Base-by-base conservation (phyloP, 1,140 invertebrate genomes). In the Rhopalosiphum padi region DNA sequence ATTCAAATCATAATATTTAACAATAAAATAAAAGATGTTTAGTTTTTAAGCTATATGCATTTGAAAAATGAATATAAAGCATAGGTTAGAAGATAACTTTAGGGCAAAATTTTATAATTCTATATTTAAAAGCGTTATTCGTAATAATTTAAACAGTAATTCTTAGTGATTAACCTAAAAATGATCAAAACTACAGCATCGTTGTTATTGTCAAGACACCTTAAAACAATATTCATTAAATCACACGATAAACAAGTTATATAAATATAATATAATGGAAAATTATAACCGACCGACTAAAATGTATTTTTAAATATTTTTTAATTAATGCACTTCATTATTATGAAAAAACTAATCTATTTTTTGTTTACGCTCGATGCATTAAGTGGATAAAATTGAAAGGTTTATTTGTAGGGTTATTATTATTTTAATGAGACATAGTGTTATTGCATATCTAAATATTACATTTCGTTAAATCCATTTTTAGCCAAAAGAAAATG, bases 251-350 rank as follows among this genome's bases (percentile, higher is more conserved):
- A 77, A n/a, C 30, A 77, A 18, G 3, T 9, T 3, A 2, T 68
- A 68, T 30, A 68, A 68, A 4, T 30, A 41, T 4, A n/a, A 18
- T 3, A 1, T n/a, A 15, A 77, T 77, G 4, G 18, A n/a, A 77
- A 77, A 11, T 77, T 77, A 15, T 77, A 77, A 77, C 60, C 60
- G 0, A 18, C 60, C 3, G 18, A 77, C 30, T 3, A 77, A 77
- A 77, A 77, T 77, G 0, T 68, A 18, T 68, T 68, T n/a, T n/a
- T 4, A 60, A n/a, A n/a, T 68, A 18, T 68, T 18, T 77, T n/a
- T 77, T 77, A 77, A 77, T 77, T 77, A n/a, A 77, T 77, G 60
- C 30, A 77, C 60, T 77, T 77, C 60, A n/a, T n/a, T 77, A 77
- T 77, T 6, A 77, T n/a, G 30, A 77, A 77, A 77, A n/a, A 77